Conservation (phyloP, 2,888 invertebrate genomes). For the Drosophila mulleri region DNA sequence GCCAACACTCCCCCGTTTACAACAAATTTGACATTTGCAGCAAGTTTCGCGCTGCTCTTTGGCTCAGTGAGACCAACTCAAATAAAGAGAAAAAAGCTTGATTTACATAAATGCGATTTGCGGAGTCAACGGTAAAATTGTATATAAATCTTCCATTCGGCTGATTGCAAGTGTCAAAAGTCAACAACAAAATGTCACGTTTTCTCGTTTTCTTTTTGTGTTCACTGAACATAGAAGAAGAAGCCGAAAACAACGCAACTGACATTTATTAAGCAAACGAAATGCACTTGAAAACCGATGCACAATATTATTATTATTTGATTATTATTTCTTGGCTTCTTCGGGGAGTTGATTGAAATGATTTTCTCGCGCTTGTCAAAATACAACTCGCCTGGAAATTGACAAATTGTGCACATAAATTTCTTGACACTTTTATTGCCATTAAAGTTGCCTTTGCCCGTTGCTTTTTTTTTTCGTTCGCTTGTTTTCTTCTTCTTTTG, state of each 20-base stretch:
- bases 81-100: conserved; percentile 11
- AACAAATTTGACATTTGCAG: conserved; percentile 65
- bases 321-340: neutral
- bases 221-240: conserved; percentile 37
- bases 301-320: conserved; percentile 28
- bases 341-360: conserved; percentile 57
- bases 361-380: conserved; percentile 71
- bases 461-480: neutral
- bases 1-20: conserved; percentile 62
- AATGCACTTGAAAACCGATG: conserved; percentile 61
- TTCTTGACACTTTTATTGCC: conserved; percentile 65
- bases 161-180: conserved; percentile 77
- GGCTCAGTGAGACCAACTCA: conserved; percentile 16
- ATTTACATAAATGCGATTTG: conserved; percentile 59
- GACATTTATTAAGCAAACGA: conserved; percentile 73
- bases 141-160: conserved; percentile 65
- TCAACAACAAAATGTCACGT: conserved; percentile 78
- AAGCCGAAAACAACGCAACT: conserved; percentile 43
- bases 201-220: conserved; percentile 58
- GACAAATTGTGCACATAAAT: conserved; percentile 72
- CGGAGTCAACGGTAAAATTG: conserved; percentile 47
- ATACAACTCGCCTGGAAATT: conserved; percentile 60
- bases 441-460: conserved; percentile 32
- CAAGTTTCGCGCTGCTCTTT: conserved; percentile 44
- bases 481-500: neutral